Base-by-base conservation (phyloP, 2,113 vertebrate species). In the Enhydra lutris region DNA sequence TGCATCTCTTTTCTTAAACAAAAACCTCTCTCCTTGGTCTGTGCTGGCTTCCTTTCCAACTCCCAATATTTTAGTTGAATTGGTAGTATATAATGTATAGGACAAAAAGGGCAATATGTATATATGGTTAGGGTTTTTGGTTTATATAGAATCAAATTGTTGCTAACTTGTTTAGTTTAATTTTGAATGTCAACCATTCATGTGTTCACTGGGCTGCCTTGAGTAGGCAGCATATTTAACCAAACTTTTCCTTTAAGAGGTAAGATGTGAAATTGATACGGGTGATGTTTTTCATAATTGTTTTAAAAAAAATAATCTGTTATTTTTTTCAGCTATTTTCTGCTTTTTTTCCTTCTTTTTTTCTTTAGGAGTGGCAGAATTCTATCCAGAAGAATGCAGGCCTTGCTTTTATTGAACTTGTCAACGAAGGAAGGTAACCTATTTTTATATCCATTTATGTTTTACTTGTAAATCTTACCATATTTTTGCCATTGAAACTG, bases 311-410 rank as follows among this genome's bases (percentile, higher is more conserved):
- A 88, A 61, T 29, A 94, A 73, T 9, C 6, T 81, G 89, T 74
- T 76, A 93, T 97, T 74, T 95, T 95, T 17, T 96, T 97, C 71
- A 97, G 3, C 83, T 96, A 2, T 96, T 80, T 95, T 98, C 95
- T 97, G 45, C 45, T 63, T 31, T 98, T 89, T 98, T 45, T 14
- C 29, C 45, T 45, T n/a, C n/a, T n/a, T 89, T 98, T 98, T 7
- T 76, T 76, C 42, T 96, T 24, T 97, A 99, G 99, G 99, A 99
- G 95, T 99, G 99, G 99, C 99, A 99, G 98, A 99, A 99, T 98
- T 99, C 99, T 89, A 99, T 99, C 97, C 99, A 99, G 98, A 99
- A 99, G 98, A 99, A 99, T 79, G 99, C 99, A 39, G 99, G 99
- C 50, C 99, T 99, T 65, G 99, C 99, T 96, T 99, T 99, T 94